A percentile compares a stretch with the other conserved stretches of the same genome.
phyloP scores from a whole-genome alignment of 2,113 vertebrate species.

The Pleuronectes platessa region DNA sequence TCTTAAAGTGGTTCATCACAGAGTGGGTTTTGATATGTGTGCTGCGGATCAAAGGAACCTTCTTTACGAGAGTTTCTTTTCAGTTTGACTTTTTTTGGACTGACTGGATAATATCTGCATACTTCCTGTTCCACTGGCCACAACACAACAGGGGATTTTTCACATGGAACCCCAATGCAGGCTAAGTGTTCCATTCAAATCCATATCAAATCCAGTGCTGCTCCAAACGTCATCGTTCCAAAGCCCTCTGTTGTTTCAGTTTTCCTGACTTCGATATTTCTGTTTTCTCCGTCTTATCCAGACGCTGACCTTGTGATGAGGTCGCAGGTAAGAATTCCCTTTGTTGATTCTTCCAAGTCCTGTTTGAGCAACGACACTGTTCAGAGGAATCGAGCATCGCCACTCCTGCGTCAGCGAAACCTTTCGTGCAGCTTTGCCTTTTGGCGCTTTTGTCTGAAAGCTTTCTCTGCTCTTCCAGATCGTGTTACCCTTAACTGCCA shows the following conservation, averaged over 20 bases:
- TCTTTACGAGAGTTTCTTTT: no score
- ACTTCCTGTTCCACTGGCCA: not conserved
- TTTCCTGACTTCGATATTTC: no score
- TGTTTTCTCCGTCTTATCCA: no score
- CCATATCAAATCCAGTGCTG: not conserved
- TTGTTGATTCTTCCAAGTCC: not conserved
- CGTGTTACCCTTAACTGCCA: not conserved
- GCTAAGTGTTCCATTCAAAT: not conserved
- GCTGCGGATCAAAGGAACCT: not conserved
- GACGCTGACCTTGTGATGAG: not conserved
- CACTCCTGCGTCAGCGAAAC: not conserved
- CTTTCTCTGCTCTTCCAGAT: not conserved
- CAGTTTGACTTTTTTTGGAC: not conserved
- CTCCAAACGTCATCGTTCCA: not conserved
- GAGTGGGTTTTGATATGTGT: not conserved
- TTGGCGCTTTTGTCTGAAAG: not conserved
- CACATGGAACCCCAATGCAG: no score
- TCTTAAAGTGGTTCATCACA: not conserved
- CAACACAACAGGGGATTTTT: not conserved
- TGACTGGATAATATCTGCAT: not conserved
- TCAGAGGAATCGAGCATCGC: not conserved
- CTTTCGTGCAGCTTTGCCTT: not conserved
- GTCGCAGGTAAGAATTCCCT: not conserved
- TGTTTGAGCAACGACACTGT: not conserved
- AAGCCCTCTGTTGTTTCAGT: no score